These are phyloP conservation scores for Caretta caretta DNA, from an alignment of 2,113 vertebrate genomes.

Conservation along the genomic window DNA sequence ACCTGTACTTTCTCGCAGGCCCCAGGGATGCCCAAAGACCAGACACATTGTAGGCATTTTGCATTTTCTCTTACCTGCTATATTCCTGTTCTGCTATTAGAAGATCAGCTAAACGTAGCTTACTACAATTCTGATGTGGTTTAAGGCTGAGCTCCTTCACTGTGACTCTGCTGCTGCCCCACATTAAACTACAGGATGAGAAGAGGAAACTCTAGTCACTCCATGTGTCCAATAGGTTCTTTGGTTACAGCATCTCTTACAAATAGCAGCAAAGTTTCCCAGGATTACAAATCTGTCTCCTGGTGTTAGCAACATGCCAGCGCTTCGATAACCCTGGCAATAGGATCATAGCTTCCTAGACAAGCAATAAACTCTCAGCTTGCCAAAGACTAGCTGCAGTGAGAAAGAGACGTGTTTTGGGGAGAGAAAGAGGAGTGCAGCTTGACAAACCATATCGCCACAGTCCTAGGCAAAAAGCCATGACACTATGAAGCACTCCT, in stretches of 20 bases:
- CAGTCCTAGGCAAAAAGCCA: background rate
- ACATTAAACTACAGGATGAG: slow-evolving; percentile 77
- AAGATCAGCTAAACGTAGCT: slow-evolving; percentile 77
- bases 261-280: background rate
- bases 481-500: background rate
- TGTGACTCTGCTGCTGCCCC: slow-evolving; percentile 86
- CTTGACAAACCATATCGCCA: background rate
- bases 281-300: background rate
- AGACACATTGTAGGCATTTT: background rate
- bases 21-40: background rate
- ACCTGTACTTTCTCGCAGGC: background rate
- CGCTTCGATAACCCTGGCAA: background rate
- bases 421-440: background rate
- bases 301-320: fast-evolving
- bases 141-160: slow-evolving; percentile 82
- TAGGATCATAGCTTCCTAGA: background rate
- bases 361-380: background rate
- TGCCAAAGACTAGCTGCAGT: background rate
- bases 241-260: fast-evolving
- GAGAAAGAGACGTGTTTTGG: background rate
- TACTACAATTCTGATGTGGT: slow-evolving; percentile 55
- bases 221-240: background rate
- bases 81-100: slow-evolving; percentile 85
- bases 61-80: slow-evolving; percentile 77
- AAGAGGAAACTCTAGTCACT: fast-evolving